Evolutionary conservation across 2,113 vertebrate genomes (phyloP).

Genomic region (Gopherus flavomarginatus): DNA sequence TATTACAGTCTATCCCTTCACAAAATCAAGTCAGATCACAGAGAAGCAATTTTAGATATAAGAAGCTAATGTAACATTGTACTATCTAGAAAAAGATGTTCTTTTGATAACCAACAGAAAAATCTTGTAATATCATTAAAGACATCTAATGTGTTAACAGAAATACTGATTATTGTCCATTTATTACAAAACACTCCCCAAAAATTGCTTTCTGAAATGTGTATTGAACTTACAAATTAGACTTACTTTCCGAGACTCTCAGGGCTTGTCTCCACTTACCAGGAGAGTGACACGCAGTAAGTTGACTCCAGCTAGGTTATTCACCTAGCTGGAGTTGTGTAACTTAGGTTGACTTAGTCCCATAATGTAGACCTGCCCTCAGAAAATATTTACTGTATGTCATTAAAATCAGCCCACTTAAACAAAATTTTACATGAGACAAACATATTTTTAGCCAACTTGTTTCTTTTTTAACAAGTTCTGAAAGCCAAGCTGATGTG

Average conservation of each 20-base stretch:
- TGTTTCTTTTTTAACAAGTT: not conserved
- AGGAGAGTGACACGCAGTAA: no score
- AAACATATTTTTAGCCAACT: not conserved
- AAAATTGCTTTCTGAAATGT: not conserved
- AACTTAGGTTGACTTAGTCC: no score
- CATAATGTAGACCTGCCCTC: no score
- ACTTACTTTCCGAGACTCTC: not conserved
- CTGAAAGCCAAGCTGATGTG: not conserved
- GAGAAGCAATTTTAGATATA: slow-evolving; percentile 9
- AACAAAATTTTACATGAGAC: not conserved
- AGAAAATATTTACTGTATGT: not conserved
- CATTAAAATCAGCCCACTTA: not conserved
- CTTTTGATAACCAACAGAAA: slow-evolving; percentile 35
- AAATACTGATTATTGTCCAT: not conserved
- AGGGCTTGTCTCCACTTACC: no score
- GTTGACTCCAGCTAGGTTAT: no score
- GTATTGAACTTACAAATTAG: not conserved
- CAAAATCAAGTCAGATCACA: slow-evolving; percentile 29
- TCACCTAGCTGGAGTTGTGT: no score
- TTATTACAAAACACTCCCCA: not conserved
- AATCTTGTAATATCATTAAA: not conserved
- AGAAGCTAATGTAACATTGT: not conserved
- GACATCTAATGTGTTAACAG: slow-evolving; percentile 2
- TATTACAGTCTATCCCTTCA: not conserved
- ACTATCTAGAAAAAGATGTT: not conserved